Percentiles rank a stretch among this genome's conserved stretches.
Conservation (phyloP, 2,113 vertebrate species). For the Terrapene triunguis region DNA sequence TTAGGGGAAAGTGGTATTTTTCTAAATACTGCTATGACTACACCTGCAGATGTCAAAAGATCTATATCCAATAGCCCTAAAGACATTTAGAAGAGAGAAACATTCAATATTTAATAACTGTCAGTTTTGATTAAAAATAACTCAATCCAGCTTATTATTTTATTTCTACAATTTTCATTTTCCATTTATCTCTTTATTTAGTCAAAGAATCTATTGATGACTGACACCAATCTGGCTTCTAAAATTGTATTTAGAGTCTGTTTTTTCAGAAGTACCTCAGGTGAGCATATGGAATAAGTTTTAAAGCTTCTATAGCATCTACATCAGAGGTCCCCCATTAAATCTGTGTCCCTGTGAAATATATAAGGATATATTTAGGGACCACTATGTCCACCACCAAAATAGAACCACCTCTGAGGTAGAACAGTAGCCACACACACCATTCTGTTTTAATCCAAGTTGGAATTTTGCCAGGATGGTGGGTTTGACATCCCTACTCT, state of each 20-base stretch:
- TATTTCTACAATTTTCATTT: neutral
- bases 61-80: conserved; percentile 23
- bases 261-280: neutral
- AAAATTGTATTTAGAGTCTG: neutral
- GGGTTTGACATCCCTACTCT: neutral
- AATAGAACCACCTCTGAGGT: too few species aligned
- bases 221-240: neutral
- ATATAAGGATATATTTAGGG: neutral
- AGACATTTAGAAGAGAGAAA: conserved; percentile 29
- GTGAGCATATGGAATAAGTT: neutral
- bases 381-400: neutral
- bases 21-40: conserved; percentile 19
- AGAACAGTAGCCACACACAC: rapidly evolving
- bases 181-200: neutral
- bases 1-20: conserved; percentile 4
- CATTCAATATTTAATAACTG: neutral
- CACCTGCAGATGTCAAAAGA: conserved; percentile 10
- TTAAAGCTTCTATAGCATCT: neutral
- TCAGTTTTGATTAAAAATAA: neutral
- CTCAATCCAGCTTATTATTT: conserved; percentile 10
- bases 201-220: neutral
- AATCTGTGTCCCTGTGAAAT: rapidly evolving
- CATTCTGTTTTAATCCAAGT: neutral
- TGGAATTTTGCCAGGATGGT: neutral
- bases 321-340: neutral